Conservation (phyloP, 2,797 vertebrate genomes). For the Platyrinchus mystaceus region DNA sequence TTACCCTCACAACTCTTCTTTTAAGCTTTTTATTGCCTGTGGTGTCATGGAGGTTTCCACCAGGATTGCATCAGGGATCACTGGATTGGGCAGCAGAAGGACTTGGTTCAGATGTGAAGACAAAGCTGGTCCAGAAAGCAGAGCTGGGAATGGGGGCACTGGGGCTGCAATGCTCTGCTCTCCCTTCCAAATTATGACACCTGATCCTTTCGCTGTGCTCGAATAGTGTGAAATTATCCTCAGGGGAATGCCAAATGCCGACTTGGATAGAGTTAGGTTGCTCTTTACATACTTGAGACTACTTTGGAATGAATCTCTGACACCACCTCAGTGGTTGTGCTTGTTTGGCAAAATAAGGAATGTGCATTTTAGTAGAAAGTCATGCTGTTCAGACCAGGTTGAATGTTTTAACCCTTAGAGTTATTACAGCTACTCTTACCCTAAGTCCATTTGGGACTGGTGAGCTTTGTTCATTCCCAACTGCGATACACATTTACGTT, state of each 20-base stretch:
- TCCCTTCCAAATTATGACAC: neutral
- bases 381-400: neutral
- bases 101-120: neutral
- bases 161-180: neutral
- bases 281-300: neutral
- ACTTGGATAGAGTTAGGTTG: neutral
- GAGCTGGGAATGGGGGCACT: neutral
- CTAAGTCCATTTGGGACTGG: neutral
- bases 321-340: neutral
- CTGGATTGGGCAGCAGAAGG: neutral
- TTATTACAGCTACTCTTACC: neutral
- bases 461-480: neutral
- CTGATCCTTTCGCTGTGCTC: neutral
- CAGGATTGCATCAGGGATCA: neutral
- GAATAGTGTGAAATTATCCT: neutral
- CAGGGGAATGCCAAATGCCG: neutral
- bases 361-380: neutral
- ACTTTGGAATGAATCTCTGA: neutral
- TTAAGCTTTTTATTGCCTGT: neutral
- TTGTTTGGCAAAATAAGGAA: neutral
- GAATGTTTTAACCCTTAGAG: neutral
- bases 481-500: fast-evolving
- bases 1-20: neutral
- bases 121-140: neutral
- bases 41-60: fast-evolving